Evolutionary conservation across 2,113 vertebrate genomes (phyloP).

Genomic region (Orthonyx spaldingii): DNA sequence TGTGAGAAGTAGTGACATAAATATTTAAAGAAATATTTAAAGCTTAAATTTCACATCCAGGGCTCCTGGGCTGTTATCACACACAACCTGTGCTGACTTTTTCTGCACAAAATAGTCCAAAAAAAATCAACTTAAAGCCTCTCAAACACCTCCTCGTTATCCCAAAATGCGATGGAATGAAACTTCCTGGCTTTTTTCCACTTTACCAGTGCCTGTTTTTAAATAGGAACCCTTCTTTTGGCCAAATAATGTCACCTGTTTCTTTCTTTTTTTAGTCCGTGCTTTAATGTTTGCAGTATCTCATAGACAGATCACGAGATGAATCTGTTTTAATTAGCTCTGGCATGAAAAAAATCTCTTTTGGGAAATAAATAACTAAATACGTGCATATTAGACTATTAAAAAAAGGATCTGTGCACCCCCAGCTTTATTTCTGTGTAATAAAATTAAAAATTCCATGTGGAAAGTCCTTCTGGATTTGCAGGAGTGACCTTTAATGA

Average conservation of each 20-base stretch:
- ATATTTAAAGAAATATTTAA: background rate
- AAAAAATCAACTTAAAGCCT: background rate
- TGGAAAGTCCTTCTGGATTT: background rate
- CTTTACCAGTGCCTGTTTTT: background rate
- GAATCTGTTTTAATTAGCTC: constrained; percentile 17
- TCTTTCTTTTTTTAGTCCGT: background rate
- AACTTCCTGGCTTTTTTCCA: background rate
- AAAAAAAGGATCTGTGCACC: background rate
- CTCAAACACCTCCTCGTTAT: background rate
- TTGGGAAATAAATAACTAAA: background rate
- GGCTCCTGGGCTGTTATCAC: background rate
- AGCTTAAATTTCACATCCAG: background rate
- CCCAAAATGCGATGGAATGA: background rate
- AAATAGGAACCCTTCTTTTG: background rate
- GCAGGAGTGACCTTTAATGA: background rate
- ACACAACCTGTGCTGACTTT: background rate
- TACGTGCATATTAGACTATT: background rate
- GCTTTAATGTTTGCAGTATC: background rate
- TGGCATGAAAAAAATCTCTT: background rate
- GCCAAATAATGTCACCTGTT: background rate
- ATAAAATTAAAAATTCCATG: background rate
- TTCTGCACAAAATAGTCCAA: background rate
- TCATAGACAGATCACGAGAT: background rate
- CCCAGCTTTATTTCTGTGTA: background rate
- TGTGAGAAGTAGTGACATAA: background rate